phyloP scores from a whole-genome alignment of 2,113 vertebrate genomes.

The Melanerpes formicivorus region DNA sequence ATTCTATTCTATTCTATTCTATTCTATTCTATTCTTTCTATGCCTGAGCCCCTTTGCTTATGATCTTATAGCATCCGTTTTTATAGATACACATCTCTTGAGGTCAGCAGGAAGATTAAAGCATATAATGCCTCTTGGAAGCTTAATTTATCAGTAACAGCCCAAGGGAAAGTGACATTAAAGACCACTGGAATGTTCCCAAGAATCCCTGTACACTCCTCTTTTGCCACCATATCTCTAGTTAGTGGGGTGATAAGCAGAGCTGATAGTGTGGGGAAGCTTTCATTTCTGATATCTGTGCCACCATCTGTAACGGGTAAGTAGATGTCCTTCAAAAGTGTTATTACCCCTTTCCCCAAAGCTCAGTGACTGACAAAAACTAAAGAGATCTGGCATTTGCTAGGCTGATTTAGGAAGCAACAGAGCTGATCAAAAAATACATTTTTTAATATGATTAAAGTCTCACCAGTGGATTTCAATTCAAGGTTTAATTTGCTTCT shows the following conservation, averaged over 20 bases:
- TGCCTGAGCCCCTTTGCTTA: accelerated
- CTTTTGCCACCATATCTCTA: neutral
- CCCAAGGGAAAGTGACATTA: neutral
- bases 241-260: neutral
- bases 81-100: neutral
- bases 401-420: neutral
- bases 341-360: neutral
- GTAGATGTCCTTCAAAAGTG: neutral
- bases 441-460: neutral
- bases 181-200: neutral
- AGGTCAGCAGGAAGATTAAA: neutral
- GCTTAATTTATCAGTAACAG: neutral
- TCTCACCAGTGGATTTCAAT: neutral
- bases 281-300: neutral
- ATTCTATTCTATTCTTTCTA: no score
- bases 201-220: neutral
- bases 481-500: slow-evolving; percentile 19
- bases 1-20: no score
- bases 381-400: neutral
- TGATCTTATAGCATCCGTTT: neutral
- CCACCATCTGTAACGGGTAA: neutral
- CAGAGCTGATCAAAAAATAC: neutral
- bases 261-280: neutral
- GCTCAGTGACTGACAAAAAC: neutral
- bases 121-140: neutral